A percentile compares a stretch with the other conserved stretches of the same genome.
Evolutionary conservation across 2,797 vertebrate species (phyloP).

Genomic region (Tapera naevia): DNA sequence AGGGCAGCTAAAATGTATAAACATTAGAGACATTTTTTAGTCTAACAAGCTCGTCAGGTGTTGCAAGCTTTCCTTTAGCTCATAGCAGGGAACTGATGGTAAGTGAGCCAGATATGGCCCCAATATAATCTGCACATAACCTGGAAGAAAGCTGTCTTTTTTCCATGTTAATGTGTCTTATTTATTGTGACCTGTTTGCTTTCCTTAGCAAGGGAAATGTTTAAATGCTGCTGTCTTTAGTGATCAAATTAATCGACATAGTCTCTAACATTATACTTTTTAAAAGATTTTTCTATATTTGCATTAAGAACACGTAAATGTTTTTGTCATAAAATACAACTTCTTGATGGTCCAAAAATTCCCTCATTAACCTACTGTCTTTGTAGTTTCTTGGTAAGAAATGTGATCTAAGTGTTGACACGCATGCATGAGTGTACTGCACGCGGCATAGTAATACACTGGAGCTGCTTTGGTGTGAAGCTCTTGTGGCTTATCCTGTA

Average conservation of each 20-base stretch:
- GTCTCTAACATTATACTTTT: neutral
- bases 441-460: slow-evolving; percentile 11
- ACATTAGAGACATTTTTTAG: neutral
- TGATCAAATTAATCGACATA: neutral
- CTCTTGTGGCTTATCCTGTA: slow-evolving; percentile 70
- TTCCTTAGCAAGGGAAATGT: neutral
- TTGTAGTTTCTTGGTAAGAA: neutral
- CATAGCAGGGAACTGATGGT: neutral
- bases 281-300: neutral
- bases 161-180: neutral
- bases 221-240: neutral
- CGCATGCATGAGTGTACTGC: neutral
- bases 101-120: neutral
- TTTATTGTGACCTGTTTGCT: neutral
- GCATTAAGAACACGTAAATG: neutral
- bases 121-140: neutral
- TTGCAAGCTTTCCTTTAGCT: neutral
- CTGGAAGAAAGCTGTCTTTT: neutral
- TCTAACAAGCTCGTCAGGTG: neutral
- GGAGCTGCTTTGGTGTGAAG: slow-evolving; percentile 37
- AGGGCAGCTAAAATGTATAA: neutral
- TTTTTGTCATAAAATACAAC: neutral
- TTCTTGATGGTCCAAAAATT: neutral
- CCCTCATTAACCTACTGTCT: neutral
- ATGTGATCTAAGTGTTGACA: neutral